Conservation (phyloP, 2,888 invertebrate species). For the Limnephilus auricula region DNA sequence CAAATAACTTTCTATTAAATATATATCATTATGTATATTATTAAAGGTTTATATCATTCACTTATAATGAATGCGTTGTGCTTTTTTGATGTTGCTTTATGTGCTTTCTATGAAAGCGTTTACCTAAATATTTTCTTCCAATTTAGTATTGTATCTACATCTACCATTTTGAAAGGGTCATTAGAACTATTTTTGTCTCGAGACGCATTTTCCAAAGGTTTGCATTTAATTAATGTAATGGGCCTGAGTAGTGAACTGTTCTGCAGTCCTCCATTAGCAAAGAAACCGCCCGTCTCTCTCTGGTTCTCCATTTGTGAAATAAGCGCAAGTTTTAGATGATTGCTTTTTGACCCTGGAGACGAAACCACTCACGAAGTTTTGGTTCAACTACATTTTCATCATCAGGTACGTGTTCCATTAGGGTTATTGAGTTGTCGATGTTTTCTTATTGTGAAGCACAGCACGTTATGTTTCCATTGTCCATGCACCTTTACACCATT, state of each 20-base stretch:
- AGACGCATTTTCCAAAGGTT: neutral
- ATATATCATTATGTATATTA: no score
- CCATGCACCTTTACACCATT: conserved; percentile 30
- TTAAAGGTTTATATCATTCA: neutral
- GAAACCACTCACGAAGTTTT: conserved; percentile 10
- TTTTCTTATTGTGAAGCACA: conserved; percentile 38
- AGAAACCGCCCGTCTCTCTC: neutral
- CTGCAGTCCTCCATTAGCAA: neutral
- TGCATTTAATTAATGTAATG: neutral
- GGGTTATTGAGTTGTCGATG: conserved; percentile 38
- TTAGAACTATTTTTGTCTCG: neutral
- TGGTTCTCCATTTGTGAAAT: conserved; percentile 11
- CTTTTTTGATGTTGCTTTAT: neutral
- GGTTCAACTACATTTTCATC: conserved; percentile 10
- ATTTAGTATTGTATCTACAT: neutral
- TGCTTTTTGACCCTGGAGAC: conserved; percentile 41
- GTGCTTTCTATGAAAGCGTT: neutral
- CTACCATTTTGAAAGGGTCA: neutral
- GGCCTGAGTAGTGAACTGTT: neutral
- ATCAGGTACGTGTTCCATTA: conserved; percentile 47
- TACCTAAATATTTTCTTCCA: neutral
- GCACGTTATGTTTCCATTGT: conserved; percentile 28
- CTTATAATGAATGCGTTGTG: neutral
- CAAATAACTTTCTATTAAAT: no score
- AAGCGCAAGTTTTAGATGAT: conserved; percentile 23